A percentile compares a stretch with the other conserved stretches of the same genome.
Evolutionary conservation across 2,797 vertebrate genomes (phyloP).

Genomic region (Smutsia gigantea): DNA sequence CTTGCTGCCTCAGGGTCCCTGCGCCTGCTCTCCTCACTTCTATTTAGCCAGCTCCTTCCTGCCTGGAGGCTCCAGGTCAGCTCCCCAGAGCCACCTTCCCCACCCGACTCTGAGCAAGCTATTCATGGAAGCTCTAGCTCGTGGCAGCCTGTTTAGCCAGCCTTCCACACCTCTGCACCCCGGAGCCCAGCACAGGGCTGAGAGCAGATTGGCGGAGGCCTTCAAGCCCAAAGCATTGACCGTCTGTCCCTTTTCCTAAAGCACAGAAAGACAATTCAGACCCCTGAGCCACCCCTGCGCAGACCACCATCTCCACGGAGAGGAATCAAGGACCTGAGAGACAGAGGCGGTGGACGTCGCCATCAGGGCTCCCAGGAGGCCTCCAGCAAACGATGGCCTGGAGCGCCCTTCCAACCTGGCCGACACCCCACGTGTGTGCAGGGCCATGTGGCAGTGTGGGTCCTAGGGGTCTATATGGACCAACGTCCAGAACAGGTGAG

Average conservation of each 20-base stretch:
- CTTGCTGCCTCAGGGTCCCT: not conserved
- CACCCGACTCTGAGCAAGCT: not conserved
- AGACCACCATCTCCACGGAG: not conserved
- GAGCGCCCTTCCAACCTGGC: not conserved
- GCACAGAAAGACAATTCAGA: too few species aligned
- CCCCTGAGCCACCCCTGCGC: not conserved
- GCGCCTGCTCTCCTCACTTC: not conserved
- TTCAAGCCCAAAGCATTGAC: not conserved
- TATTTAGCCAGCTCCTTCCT: not conserved
- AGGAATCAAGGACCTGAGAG: not conserved
- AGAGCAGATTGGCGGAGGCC: not conserved
- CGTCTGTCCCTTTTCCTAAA: not conserved
- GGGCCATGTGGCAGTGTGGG: accelerated
- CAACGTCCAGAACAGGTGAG: not conserved
- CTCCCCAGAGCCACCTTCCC: not conserved
- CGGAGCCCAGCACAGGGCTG: not conserved
- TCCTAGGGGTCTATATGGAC: not conserved
- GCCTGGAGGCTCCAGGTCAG: not conserved
- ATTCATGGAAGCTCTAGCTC: not conserved
- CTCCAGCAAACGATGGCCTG: too few species aligned
- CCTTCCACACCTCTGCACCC: not conserved
- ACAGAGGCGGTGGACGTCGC: accelerated
- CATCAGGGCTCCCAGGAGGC: not conserved
- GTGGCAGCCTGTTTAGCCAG: too few species aligned
- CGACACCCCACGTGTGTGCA: too few species aligned